phyloP scores from a whole-genome alignment of 2,888 invertebrate species.

The Mythimna loreyi region DNA sequence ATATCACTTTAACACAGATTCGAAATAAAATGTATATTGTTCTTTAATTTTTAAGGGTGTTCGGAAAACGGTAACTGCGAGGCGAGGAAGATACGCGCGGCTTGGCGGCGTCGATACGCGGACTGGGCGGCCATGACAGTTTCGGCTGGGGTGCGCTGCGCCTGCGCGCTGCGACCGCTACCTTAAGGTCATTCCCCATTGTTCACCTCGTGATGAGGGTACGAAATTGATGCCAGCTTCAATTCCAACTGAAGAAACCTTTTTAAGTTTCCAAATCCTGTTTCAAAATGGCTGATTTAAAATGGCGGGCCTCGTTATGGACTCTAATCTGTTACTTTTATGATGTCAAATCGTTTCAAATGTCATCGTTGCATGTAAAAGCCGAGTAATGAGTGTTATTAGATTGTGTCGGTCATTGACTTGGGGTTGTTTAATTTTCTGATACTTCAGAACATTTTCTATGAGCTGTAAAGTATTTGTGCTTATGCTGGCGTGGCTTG shows the following conservation, averaged over 20 bases:
- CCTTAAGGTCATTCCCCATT: constrained; percentile 85
- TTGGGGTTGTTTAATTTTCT: constrained; percentile 33
- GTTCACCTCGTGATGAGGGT: constrained; percentile 76
- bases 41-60: constrained; percentile 56
- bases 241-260: constrained; percentile 75
- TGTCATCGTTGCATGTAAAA: constrained; percentile 53
- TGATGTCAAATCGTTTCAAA: constrained; percentile 54
- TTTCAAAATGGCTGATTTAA: constrained; percentile 65
- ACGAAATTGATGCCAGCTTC: constrained; percentile 69
- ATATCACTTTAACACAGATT: constrained; percentile 65
- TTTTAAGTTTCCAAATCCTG: constrained; percentile 72
- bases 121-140: constrained; percentile 88
- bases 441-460: constrained; percentile 30
- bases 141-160: constrained; percentile 80
- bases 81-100: constrained; percentile 72
- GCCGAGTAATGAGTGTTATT: constrained; percentile 51
- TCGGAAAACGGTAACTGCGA: constrained; percentile 44
- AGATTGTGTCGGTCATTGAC: constrained; percentile 38
- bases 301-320: constrained; percentile 57
- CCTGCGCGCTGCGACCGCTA: constrained; percentile 77
- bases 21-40: constrained; percentile 54
- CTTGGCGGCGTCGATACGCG: constrained; percentile 85
- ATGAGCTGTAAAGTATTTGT: constrained; percentile 15
- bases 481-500: constrained; percentile 9
- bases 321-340: constrained; percentile 60